These are phyloP conservation scores for Creontiades dilutus DNA, from an alignment of 2,888 invertebrate genomes.

Conservation along the genomic window DNA sequence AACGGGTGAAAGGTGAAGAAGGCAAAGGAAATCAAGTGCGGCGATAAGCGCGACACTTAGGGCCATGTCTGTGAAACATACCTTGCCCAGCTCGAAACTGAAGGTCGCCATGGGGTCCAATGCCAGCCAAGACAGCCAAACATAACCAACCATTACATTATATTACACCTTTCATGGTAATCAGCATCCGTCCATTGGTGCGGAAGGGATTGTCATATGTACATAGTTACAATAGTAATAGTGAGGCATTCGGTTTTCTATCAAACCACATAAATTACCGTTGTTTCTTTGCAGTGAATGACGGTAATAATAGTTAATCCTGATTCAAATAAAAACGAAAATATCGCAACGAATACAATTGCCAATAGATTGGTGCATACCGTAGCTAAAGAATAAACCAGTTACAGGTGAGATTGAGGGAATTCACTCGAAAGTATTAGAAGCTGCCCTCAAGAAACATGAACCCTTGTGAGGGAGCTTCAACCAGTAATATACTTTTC, in stretches of 20 bases:
- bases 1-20: conserved; percentile 75
- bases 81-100: conserved; percentile 88
- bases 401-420: too few species aligned
- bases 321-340: too few species aligned
- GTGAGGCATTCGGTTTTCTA: conserved; percentile 28
- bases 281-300: too few species aligned
- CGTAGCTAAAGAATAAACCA: too few species aligned
- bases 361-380: too few species aligned
- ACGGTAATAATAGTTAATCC: too few species aligned
- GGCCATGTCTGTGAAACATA: conserved; percentile 85
- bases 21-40: conserved; percentile 78
- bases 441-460: too few species aligned
- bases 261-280: background rate
- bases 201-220: conserved; percentile 46
- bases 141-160: conserved; percentile 69
- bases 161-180: conserved; percentile 35
- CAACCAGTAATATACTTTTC: too few species aligned
- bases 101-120: conserved; percentile 77
- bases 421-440: too few species aligned
- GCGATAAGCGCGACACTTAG: conserved; percentile 83
- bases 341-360: too few species aligned
- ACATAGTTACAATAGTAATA: background rate
- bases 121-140: conserved; percentile 69
- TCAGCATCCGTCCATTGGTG: conserved; percentile 47
- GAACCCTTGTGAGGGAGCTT: too few species aligned